phyloP scores from a whole-genome alignment of 2,113 vertebrate species.

The Sinocyclocheilus rhinocerous region DNA sequence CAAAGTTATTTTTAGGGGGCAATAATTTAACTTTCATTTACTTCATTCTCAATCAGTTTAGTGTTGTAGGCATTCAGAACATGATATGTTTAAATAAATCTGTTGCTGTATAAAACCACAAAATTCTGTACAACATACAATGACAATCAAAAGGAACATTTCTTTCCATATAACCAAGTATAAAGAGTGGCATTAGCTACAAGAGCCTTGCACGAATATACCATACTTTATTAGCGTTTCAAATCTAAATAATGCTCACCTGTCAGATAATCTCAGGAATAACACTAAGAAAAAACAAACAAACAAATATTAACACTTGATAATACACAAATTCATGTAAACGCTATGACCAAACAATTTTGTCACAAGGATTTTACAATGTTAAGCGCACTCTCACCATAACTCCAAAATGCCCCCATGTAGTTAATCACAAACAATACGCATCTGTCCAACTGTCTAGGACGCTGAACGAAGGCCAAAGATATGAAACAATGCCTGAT shows the following conservation, averaged over 20 bases:
- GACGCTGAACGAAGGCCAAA: neutral
- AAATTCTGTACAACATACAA: conserved; percentile 45
- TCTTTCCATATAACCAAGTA: conserved; percentile 24
- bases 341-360: conserved; percentile 51
- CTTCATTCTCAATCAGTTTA: conserved; percentile 19
- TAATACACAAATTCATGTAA: conserved; percentile 54
- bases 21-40: neutral
- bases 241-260: conserved; percentile 42
- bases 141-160: conserved; percentile 26
- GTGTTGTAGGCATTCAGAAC: conserved; percentile 2
- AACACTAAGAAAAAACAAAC: conserved; percentile 33
- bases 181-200: conserved; percentile 33
- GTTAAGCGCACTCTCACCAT: conserved; percentile 35
- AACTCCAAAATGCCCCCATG: conserved; percentile 39
- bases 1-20: neutral
- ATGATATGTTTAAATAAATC: conserved; percentile 26
- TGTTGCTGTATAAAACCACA: conserved; percentile 31
- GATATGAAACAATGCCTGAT: neutral
- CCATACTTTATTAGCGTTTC: conserved; percentile 45
- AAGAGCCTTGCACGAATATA: conserved; percentile 44
- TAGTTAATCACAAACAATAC: conserved; percentile 32
- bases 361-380: conserved; percentile 45
- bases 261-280: conserved; percentile 41
- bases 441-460: conserved; percentile 15
- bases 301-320: conserved; percentile 37